Conservation (phyloP, 2,113 vertebrate genomes). For the Centropus bengalensis region DNA sequence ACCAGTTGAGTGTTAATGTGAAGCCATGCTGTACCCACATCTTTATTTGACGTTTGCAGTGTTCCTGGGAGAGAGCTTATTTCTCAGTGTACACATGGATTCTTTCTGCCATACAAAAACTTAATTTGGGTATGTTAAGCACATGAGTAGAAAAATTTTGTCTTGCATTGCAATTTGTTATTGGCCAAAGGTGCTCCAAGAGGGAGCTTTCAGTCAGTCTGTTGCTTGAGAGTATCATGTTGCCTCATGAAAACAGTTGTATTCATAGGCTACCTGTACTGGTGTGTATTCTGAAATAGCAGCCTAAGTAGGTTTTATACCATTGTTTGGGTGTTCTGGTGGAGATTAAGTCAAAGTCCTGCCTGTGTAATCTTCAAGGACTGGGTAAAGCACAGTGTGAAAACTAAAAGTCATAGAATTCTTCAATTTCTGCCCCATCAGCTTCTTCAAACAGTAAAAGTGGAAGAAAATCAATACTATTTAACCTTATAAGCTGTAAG, state of each 20-base stretch:
- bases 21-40: background rate
- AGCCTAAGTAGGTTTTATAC: background rate
- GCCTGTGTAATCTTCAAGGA: background rate
- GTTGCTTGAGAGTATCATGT: background rate
- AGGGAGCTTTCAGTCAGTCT: background rate
- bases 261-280: background rate
- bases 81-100: background rate
- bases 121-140: background rate
- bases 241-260: background rate
- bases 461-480: background rate
- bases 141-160: background rate
- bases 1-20: background rate
- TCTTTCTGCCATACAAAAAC: background rate
- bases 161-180: background rate
- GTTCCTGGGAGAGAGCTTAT: background rate
- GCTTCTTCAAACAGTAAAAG: background rate
- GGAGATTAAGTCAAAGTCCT: background rate
- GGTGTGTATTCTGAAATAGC: background rate
- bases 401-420: background rate
- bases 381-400: background rate
- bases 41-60: background rate
- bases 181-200: background rate
- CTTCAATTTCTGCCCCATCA: background rate
- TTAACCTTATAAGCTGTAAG: background rate
- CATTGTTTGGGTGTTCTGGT: background rate